A percentile compares a stretch with the other conserved stretches of the same genome.
These are phyloP conservation scores for Acanthaster planci DNA, from an alignment of 35 echinoderm and acorn worm genomes.

Conservation along the genomic window DNA sequence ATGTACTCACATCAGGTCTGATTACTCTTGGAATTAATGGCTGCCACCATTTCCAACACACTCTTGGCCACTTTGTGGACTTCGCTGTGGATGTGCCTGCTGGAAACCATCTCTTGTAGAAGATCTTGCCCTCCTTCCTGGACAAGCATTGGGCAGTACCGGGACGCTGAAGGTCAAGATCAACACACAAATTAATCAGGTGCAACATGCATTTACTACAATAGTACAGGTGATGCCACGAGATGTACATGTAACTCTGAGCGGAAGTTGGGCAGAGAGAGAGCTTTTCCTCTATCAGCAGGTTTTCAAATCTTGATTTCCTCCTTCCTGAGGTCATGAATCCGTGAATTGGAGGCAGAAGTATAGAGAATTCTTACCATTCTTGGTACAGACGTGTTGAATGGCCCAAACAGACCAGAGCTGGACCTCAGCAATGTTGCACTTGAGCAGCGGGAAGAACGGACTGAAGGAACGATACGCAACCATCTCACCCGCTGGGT, in stretches of 20 bases:
- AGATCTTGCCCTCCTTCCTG: constrained; percentile 84
- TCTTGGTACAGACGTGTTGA: constrained; percentile 98
- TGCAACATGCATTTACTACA: too few species aligned
- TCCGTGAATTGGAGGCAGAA: background rate
- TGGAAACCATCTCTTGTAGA: constrained; percentile 64
- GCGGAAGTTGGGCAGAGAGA: too few species aligned
- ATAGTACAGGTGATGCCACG: too few species aligned
- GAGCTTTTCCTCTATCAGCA: too few species aligned
- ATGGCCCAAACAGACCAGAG: constrained; percentile 99
- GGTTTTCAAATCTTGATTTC: too few species aligned
- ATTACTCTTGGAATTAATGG: background rate
- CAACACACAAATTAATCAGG: background rate
- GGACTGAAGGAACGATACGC: constrained; percentile 98
- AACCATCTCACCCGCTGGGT: constrained; percentile 98
- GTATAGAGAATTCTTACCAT: constrained; percentile 63
- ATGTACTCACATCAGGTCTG: constrained; percentile 27
- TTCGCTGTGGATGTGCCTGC: constrained; percentile 63
- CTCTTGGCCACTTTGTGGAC: constrained; percentile 72
- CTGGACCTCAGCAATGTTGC: constrained; percentile 86
- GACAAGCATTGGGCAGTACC: constrained; percentile 92
- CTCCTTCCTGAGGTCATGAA: too few species aligned
- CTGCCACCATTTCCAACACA: constrained; percentile 65
- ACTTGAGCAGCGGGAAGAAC: constrained; percentile 90
- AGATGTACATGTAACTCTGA: too few species aligned
- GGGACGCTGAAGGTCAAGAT: constrained; percentile 50